Percentiles rank a stretch among this genome's conserved stretches.
Conservation (phyloP, 2,888 invertebrate species). For the Xestia xanthographa region DNA sequence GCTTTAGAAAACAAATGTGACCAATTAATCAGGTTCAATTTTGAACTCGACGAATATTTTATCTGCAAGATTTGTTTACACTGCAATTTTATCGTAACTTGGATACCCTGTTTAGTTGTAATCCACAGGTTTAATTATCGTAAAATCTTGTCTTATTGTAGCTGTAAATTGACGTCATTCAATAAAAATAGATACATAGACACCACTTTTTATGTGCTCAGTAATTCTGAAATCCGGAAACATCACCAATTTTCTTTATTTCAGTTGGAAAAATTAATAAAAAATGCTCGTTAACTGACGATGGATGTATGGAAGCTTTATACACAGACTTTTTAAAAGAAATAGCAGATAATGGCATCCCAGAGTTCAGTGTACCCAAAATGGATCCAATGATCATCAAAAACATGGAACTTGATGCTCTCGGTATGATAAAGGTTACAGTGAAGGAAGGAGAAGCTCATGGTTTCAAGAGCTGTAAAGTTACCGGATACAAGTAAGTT, state of each 20-base stretch:
- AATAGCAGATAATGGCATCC: slow-evolving; percentile 41
- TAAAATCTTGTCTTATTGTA: background rate
- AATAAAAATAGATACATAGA: no score
- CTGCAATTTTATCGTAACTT: background rate
- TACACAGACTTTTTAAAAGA: slow-evolving; percentile 8
- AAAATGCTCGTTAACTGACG: slow-evolving; percentile 41
- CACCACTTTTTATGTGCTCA: background rate
- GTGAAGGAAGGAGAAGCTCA: slow-evolving; percentile 30
- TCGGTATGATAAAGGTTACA: slow-evolving; percentile 43
- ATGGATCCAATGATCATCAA: slow-evolving; percentile 39
- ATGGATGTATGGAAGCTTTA: slow-evolving; percentile 23
- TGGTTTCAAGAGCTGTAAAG: slow-evolving; percentile 49
- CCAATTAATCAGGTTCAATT: no score
- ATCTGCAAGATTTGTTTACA: background rate
- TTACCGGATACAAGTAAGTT: slow-evolving; percentile 41
- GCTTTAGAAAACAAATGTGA: background rate
- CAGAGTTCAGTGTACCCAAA: slow-evolving; percentile 40
- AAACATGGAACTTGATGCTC: background rate
- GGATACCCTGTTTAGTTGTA: no score
- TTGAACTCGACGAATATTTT: background rate
- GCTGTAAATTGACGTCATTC: background rate
- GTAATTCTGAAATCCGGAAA: background rate
- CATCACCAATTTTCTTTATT: slow-evolving; percentile 8
- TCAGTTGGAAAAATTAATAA: slow-evolving; percentile 34
- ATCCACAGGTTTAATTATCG: no score